Evolutionary conservation across 2,113 vertebrate species (phyloP), one percentile per base, ranked within the genome.

Genomic region (Rousettus leschenaultii): DNA sequence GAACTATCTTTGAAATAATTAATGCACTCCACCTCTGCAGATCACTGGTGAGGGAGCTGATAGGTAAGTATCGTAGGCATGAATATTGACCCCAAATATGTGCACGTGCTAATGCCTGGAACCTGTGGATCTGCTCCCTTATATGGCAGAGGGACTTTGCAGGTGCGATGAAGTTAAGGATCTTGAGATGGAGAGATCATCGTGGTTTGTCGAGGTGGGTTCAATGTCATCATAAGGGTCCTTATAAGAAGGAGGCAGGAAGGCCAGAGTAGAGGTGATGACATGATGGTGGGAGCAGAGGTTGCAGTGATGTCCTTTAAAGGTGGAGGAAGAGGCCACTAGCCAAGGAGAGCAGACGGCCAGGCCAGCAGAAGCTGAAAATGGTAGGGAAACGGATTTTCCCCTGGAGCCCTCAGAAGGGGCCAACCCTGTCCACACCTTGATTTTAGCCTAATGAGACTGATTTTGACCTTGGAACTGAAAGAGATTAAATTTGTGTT

Each of bases 51-150:
- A 30, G 38, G 74, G n/a, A 63, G 33, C 24, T 22, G 30, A 48
- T 7, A 24, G 59, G 21, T 18, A 0, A 24, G 6, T 19, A 35
- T 38, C 14, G 30, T 22, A 6, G 48, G 19, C 24, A 2, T 19
- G 57, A 28, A 3, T 33, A 48, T 12, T 12, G 57, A 26, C 48
- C 33, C 24, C 22, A 0, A 11, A 57, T 6, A 19, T 5, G 70
- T 7, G 38, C 21, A 2, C 0, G 3, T 75, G 59, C 86, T 40
- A 0, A 7, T 63, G 14, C 59, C 15, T 0, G 0, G 55, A 35
- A 28, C 24, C 12, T 10, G 22, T 35, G 6, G 3, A 0, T 57
- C 4, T 35, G 53, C 11, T 51, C 38, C 16, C 14, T 40, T 51
- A 30, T 3, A 6, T 16, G 68, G 51, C 65, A 26, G 28, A 43